phyloP scores from a whole-genome alignment of 2,113 vertebrate genomes.

The Psammodynastes pulverulentus region DNA sequence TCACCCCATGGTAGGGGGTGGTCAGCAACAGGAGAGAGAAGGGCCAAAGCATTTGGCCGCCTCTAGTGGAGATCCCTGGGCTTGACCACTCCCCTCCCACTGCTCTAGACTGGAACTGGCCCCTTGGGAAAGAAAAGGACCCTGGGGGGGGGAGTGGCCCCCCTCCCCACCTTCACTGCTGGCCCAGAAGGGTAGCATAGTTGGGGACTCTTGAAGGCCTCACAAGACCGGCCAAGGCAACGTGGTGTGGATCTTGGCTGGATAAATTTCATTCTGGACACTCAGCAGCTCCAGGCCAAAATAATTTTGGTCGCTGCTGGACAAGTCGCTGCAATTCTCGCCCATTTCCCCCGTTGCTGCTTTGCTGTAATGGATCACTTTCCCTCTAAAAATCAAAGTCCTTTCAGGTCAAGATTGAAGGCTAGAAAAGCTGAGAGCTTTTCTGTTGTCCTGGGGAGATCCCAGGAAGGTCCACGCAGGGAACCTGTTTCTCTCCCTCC shows the following conservation, averaged over 20 bases:
- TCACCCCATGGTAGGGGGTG: background rate
- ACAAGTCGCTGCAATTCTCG: background rate
- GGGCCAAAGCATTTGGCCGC: background rate
- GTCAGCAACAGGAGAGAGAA: background rate
- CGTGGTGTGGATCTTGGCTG: background rate
- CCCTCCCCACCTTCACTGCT: background rate
- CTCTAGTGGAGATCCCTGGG: background rate
- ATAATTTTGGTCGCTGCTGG: background rate
- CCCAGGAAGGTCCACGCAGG: background rate
- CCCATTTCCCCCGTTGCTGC: background rate
- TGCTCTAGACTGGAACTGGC: background rate
- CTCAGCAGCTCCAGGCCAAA: background rate
- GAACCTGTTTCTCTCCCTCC: background rate
- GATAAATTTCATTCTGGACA: background rate
- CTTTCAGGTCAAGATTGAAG: background rate
- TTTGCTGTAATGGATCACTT: background rate
- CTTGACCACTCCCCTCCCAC: background rate
- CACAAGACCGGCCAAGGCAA: background rate
- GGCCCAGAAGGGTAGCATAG: background rate
- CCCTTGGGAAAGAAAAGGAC: background rate
- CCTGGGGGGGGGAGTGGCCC: background rate
- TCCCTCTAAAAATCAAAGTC: background rate
- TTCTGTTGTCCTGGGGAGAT: background rate
- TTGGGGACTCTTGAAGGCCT: background rate
- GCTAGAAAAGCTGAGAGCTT: background rate